These are phyloP conservation scores for Heteractis magnifica DNA, from an alignment of 92 coral and sea anemone genomes.

Conservation along the genomic window DNA sequence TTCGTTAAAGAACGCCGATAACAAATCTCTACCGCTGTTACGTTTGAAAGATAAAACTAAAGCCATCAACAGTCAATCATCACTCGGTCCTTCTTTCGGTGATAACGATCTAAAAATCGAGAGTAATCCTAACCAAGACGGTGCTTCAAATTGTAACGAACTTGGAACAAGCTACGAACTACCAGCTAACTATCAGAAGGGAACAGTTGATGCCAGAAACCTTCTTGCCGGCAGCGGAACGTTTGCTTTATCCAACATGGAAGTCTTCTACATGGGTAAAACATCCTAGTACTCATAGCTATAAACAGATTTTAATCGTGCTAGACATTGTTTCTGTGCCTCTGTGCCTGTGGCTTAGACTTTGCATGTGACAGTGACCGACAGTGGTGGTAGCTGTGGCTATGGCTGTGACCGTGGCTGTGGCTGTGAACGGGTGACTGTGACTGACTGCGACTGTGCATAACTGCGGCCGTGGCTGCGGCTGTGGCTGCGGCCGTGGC, in stretches of 20 bases:
- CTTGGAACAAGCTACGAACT: neutral
- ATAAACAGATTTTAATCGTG: neutral
- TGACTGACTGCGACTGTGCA: too few species aligned
- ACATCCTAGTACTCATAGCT: neutral
- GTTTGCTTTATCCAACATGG: slow-evolving; percentile 28
- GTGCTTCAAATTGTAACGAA: neutral
- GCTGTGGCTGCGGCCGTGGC: too few species aligned
- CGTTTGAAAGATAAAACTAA: neutral
- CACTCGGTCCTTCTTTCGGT: slow-evolving; percentile 19
- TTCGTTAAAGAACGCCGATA: slow-evolving; percentile 20
- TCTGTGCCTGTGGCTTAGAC: too few species aligned
- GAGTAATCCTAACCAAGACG: slow-evolving; percentile 8
- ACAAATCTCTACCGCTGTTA: neutral
- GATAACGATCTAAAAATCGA: neutral
- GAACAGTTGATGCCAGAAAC: neutral
- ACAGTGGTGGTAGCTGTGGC: too few species aligned
- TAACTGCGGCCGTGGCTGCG: too few species aligned
- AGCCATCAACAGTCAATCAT: neutral
- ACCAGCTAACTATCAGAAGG: neutral
- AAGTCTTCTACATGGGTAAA: slow-evolving; percentile 47
- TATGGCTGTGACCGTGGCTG: too few species aligned
- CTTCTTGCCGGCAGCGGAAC: slow-evolving; percentile 26
- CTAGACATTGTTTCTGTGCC: too few species aligned
- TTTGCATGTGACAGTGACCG: too few species aligned
- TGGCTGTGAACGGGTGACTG: too few species aligned